Evolutionary conservation across 2,113 vertebrate species (phyloP).

Genomic region (Podarcis cretensis): DNA sequence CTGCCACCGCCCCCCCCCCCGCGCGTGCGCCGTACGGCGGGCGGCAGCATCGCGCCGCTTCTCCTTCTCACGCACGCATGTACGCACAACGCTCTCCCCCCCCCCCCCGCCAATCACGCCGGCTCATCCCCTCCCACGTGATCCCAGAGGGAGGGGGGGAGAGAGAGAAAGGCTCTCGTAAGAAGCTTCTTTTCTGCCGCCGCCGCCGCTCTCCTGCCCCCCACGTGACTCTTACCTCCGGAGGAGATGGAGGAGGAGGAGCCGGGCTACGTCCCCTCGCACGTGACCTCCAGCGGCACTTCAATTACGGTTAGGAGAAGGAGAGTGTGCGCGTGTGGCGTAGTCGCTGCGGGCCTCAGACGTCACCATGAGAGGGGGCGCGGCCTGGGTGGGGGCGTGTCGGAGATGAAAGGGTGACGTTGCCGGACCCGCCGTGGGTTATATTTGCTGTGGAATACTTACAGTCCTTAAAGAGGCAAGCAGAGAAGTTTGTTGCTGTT

Average conservation of each 20-base stretch:
- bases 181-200: not conserved
- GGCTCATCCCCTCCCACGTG: not conserved
- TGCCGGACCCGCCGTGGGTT: too few relatives aligned
- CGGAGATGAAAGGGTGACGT: not conserved
- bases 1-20: too few relatives aligned
- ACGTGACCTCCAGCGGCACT: not conserved
- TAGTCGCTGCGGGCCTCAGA: not conserved
- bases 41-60: accelerated
- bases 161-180: not conserved
- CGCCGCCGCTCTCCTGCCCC: not conserved
- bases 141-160: too few relatives aligned
- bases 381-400: not conserved
- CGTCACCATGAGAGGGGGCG: not conserved
- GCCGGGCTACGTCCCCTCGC: not conserved
- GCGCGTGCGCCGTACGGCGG: accelerated
- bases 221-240: not conserved
- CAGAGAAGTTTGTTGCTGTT: not conserved
- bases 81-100: not conserved
- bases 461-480: too few relatives aligned
- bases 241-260: not conserved
- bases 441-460: too few relatives aligned
- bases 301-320: not conserved
- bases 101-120: too few relatives aligned
- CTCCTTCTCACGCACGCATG: not conserved
- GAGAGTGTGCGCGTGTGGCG: not conserved